These are phyloP conservation scores for Callithrix jacchus DNA, from an alignment of 2,113 vertebrate genomes.

Conservation along the genomic window DNA sequence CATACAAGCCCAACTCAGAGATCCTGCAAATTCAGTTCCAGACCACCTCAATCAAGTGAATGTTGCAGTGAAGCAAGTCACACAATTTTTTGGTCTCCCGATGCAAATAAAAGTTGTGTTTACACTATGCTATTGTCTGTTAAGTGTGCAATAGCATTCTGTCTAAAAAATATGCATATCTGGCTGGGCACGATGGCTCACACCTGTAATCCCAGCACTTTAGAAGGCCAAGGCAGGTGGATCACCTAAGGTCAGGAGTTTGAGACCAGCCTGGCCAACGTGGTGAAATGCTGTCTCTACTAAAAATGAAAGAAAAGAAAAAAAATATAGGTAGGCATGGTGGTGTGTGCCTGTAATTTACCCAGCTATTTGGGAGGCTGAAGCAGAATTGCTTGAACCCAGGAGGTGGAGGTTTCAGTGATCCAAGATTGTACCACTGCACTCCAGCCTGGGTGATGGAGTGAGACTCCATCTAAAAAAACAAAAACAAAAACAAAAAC, in stretches of 20 bases:
- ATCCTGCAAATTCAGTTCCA: not conserved
- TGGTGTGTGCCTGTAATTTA: not conserved
- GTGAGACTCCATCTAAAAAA: not conserved
- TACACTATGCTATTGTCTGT: not conserved
- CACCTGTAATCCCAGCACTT: not conserved
- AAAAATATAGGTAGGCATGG: not conserved
- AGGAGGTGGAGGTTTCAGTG: not conserved
- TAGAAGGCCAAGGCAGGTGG: not conserved
- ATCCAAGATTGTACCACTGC: not conserved
- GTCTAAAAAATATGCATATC: not conserved
- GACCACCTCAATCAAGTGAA: not conserved
- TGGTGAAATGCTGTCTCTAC: not conserved
- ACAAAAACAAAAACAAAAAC: not conserved
- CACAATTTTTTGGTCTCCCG: not conserved
- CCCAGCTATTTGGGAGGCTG: not conserved
- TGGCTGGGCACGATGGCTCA: not conserved
- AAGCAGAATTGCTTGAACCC: not conserved
- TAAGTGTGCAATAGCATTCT: not conserved
- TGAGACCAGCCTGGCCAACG: not conserved
- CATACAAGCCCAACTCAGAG: not conserved
- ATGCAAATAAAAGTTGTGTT: not conserved
- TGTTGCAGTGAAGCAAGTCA: not conserved
- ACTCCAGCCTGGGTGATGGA: not conserved
- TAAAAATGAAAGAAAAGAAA: not conserved
- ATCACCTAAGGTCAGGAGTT: not conserved